Conservation (phyloP, 2,888 invertebrate genomes). For the Perizoma flavofasciatum region DNA sequence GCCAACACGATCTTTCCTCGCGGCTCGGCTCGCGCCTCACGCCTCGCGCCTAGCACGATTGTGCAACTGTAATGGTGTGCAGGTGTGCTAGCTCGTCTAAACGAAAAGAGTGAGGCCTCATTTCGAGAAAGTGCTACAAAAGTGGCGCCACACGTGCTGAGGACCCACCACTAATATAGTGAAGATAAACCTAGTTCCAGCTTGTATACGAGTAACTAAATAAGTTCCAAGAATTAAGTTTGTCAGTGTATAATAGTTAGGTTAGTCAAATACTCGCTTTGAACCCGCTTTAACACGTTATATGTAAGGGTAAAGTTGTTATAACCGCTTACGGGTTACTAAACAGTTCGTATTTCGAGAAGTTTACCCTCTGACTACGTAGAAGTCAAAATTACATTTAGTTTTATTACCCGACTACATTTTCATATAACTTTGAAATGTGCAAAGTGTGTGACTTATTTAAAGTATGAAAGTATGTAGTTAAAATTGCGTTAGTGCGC, state of each 20-base stretch:
- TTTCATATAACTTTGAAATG: background rate
- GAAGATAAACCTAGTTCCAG: too few relatives aligned
- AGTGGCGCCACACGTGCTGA: too few relatives aligned
- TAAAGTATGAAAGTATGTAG: background rate
- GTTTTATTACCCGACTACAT: background rate
- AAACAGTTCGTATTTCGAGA: slow-evolving; percentile 8
- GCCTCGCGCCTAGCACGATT: too few relatives aligned
- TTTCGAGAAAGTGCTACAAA: too few relatives aligned
- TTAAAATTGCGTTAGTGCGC: slow-evolving; percentile 2
- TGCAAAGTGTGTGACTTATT: background rate
- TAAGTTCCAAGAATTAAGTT: slow-evolving; percentile 27
- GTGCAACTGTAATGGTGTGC: too few relatives aligned
- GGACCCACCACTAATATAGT: too few relatives aligned
- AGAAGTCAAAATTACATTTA: background rate
- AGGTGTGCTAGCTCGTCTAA: too few relatives aligned
- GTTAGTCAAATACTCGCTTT: slow-evolving; percentile 27
- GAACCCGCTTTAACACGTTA: slow-evolving; percentile 30
- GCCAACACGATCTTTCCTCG: too few relatives aligned
- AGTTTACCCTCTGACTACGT: background rate
- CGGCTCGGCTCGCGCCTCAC: too few relatives aligned
- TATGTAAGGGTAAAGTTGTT: slow-evolving; percentile 2
- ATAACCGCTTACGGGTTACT: slow-evolving; percentile 7
- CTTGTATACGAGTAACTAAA: background rate
- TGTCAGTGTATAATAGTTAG: slow-evolving; percentile 27
- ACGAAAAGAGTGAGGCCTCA: too few relatives aligned